These are phyloP conservation scores for Holacanthella duospinosa DNA, from an alignment of 2,888 invertebrate species.

Conservation along the genomic window DNA sequence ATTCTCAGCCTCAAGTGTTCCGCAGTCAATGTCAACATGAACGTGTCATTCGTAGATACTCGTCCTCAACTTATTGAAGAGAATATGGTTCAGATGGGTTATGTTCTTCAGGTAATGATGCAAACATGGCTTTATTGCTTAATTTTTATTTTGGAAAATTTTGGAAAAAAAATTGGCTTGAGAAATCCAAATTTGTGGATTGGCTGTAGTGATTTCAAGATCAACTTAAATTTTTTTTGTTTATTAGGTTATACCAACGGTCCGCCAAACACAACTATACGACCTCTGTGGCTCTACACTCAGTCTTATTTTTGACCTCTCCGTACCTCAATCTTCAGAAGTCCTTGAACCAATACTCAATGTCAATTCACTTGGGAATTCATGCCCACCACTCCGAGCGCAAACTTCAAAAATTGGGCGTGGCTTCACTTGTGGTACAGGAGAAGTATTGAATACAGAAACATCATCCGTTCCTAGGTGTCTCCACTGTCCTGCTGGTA, in stretches of 20 bases:
- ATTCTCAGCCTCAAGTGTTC: slow-evolving; percentile 84
- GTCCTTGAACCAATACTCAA: slow-evolving; percentile 80
- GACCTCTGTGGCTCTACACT: slow-evolving; percentile 90
- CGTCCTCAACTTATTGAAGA: slow-evolving; percentile 69
- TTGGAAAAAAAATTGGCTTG: too few relatives aligned
- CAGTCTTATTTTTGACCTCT: slow-evolving; percentile 83
- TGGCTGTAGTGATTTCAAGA: too few relatives aligned
- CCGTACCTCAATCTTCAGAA: slow-evolving; percentile 82
- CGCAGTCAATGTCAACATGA: slow-evolving; percentile 86
- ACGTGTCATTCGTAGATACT: slow-evolving; percentile 77
- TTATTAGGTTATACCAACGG: slow-evolving; percentile 72
- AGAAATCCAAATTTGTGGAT: too few relatives aligned
- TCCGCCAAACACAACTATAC: slow-evolving; percentile 81
- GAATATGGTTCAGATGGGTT: slow-evolving; percentile 58
- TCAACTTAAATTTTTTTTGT: too few relatives aligned
- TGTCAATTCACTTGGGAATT: slow-evolving; percentile 78
- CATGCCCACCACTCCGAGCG: slow-evolving; percentile 82
- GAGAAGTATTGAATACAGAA: slow-evolving; percentile 88
- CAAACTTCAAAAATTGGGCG: slow-evolving; percentile 69
- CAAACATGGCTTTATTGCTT: too few relatives aligned
- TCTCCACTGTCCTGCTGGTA: slow-evolving; percentile 93
- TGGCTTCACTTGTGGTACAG: slow-evolving; percentile 86
- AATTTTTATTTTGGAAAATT: too few relatives aligned
- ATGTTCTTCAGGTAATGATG: slow-evolving; percentile 73
- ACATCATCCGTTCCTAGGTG: slow-evolving; percentile 84